phyloP scores from a whole-genome alignment of 2,797 vertebrate genomes.

The Gymnopithys bicolor region DNA sequence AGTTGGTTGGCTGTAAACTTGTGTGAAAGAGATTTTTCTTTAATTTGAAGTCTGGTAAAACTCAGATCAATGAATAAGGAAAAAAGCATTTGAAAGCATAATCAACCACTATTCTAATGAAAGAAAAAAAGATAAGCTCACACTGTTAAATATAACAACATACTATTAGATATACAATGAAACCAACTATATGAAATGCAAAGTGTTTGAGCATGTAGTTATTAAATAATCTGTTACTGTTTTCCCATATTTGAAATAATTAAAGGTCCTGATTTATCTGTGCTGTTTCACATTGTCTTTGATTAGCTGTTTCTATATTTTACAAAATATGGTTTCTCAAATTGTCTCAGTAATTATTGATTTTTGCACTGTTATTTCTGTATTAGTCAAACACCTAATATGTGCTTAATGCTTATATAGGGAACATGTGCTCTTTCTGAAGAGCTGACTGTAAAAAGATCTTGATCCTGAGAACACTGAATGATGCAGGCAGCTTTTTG shows the following conservation, averaged over 20 bases:
- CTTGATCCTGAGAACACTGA: neutral
- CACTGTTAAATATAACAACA: neutral
- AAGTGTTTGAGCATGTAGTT: neutral
- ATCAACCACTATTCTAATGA: neutral
- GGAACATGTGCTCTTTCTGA: rapidly evolving
- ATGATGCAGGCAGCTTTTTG: neutral
- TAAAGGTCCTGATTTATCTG: neutral
- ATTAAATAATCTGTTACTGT: neutral
- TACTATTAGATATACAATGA: neutral
- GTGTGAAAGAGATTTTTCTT: neutral
- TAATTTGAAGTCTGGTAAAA: neutral
- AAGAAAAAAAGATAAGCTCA: neutral
- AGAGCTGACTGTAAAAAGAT: neutral
- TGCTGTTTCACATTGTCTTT: neutral
- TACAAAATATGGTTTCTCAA: neutral
- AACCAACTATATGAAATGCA: neutral
- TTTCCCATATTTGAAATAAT: neutral
- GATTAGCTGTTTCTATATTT: neutral
- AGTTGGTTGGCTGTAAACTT: neutral
- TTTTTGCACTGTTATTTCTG: neutral
- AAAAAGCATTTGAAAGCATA: neutral
- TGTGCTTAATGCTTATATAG: neutral
- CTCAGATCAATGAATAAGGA: neutral
- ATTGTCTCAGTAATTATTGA: neutral
- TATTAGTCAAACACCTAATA: neutral